Conservation (phyloP, 2,888 invertebrate species). For the Torymus texanus region DNA sequence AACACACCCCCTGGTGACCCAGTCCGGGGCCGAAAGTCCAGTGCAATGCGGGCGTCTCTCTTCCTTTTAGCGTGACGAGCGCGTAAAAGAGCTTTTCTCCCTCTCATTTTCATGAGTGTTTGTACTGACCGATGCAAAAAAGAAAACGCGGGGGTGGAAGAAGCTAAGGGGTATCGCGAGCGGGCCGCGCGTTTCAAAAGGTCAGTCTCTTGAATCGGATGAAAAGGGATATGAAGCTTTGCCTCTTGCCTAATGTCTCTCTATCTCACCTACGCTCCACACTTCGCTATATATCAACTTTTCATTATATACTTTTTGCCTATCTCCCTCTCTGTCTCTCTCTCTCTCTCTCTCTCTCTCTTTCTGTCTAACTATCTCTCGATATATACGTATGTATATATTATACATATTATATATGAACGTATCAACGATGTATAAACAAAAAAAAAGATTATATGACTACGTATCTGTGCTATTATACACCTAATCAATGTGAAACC, state of each 20-base stretch:
- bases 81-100: too few relatives aligned
- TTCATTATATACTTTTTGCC: background rate
- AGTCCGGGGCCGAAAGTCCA: too few relatives aligned
- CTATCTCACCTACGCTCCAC: background rate
- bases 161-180: background rate
- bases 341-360: slow-evolving; percentile 17
- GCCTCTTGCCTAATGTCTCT: slow-evolving; percentile 72
- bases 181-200: slow-evolving; percentile 15
- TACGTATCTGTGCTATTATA: slow-evolving; percentile 72
- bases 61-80: too few relatives aligned
- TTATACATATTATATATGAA: slow-evolving; percentile 57
- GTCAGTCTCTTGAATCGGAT: slow-evolving; percentile 72
- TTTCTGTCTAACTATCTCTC: slow-evolving; percentile 15
- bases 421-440: slow-evolving; percentile 62
- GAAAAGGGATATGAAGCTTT: slow-evolving; percentile 70
- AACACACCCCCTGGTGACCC: too few relatives aligned
- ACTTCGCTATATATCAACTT: slow-evolving; percentile 28
- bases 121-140: background rate
- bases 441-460: slow-evolving; percentile 61
- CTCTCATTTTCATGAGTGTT: slow-evolving; percentile 37
- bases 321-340: background rate
- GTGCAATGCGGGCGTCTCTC: too few relatives aligned
- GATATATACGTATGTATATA: slow-evolving; percentile 59
- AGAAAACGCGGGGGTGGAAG: background rate
- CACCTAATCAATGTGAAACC: slow-evolving; percentile 74